A percentile compares a stretch with the other conserved stretches of the same genome.
Evolutionary conservation across 92 coral and sea anemone species (phyloP).

Genomic region (Phenganax subtilis): DNA sequence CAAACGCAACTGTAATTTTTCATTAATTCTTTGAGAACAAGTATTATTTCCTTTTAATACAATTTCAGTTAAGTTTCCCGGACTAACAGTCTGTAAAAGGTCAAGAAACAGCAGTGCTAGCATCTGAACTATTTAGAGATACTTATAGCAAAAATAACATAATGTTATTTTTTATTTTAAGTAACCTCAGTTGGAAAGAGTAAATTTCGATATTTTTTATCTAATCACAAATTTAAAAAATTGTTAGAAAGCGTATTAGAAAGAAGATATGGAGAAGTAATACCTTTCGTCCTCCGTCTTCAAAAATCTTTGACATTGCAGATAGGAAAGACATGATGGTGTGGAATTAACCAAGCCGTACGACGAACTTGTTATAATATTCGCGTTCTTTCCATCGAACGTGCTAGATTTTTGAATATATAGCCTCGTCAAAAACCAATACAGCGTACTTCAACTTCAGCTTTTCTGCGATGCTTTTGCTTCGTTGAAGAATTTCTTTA

Average conservation of each 20-base stretch:
- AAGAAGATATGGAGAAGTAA: background rate
- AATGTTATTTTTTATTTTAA: too few relatives aligned
- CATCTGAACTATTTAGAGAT: too few relatives aligned
- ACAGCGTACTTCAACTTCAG: constrained; percentile 33
- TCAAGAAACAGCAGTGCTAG: too few relatives aligned
- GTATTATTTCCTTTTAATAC: too few relatives aligned
- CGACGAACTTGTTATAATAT: constrained; percentile 30
- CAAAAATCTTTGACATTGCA: constrained; percentile 31
- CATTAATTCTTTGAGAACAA: too few relatives aligned
- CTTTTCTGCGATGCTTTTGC: constrained; percentile 28
- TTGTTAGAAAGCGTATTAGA: background rate
- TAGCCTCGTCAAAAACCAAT: constrained; percentile 40
- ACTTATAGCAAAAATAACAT: too few relatives aligned
- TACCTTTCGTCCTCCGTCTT: constrained; percentile 46
- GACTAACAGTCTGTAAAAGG: too few relatives aligned
- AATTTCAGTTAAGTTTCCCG: too few relatives aligned
- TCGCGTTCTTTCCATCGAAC: constrained; percentile 45
- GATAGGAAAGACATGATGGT: constrained; percentile 37
- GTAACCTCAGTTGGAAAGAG: too few relatives aligned
- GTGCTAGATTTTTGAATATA: constrained; percentile 42
- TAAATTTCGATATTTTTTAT: too few relatives aligned
- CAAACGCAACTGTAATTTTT: too few relatives aligned
- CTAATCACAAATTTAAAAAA: too few relatives aligned
- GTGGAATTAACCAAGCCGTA: constrained; percentile 49
- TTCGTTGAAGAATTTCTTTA: constrained; percentile 32